Base-by-base conservation (phyloP, 2,888 invertebrate genomes). In the Apamea crenata region DNA sequence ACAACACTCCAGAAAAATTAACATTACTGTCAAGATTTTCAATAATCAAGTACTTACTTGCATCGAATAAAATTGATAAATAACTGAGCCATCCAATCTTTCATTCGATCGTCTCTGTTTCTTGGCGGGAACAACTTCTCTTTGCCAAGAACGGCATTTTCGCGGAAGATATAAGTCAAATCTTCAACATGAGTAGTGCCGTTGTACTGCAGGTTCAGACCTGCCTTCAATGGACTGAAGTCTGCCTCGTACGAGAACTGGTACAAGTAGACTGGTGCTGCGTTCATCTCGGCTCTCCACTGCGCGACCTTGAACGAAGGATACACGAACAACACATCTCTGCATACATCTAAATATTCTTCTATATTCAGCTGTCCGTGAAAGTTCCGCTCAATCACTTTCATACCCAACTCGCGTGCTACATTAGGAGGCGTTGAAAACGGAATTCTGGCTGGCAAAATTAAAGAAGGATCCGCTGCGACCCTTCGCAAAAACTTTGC, bases 101-200 rank as follows among this genome's bases (percentile, higher is more conserved):
- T 89, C 90, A 92, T 91, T 12, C 50, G n/a, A 14, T 89, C 86
- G 56, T 91, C 90, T 25, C 40, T 78, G 47, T 61, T 76, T 7
- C 5, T 76, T n/a, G 78, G 73, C 14, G 87, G 85, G 50, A 83
- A 81, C 7, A 81, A 74, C 12, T 77, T 77, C 7, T 80, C 67
- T 10, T 83, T 47, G 4, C 83, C 87, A 14, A 90, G 82, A 56
- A 91, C 66, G 2, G 90, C 88, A 80, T 92, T 91, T 3, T 83
- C 80, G 25, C 89, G 84, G 71, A 97, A 97, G 4, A 97, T 86
- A 72, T 95, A 96, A 1, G 95, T 94, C 88, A 97, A 88, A 86
- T 97, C 97, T 84, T 97, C 97, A 12, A 95, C 94, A 76, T 97
- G 97, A 8, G 86, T 79, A 0, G 80, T 75, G 40, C 96, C 96